These are phyloP conservation scores for Heterodera schachtii DNA, from an alignment of 1,140 invertebrate species.

Conservation along the genomic window DNA sequence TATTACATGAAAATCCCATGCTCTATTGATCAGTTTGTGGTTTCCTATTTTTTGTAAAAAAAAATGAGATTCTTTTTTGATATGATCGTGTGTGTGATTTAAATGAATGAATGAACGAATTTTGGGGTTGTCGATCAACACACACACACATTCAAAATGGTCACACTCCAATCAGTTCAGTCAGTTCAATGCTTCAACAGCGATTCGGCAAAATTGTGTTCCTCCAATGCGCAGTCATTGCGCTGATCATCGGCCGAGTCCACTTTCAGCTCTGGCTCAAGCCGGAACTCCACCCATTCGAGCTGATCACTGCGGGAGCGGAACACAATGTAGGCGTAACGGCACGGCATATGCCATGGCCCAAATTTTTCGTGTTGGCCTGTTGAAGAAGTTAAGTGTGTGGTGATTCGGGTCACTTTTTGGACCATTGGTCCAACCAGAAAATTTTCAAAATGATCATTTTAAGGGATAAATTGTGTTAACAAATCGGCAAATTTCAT, in stretches of 20 bases:
- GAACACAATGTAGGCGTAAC: constrained; percentile 26
- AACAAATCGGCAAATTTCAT: too few relatives aligned
- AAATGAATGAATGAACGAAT: neutral
- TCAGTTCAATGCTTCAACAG: neutral
- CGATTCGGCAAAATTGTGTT: constrained; percentile 20
- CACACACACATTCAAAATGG: neutral
- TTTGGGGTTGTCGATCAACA: too few relatives aligned
- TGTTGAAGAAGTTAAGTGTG: neutral
- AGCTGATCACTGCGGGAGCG: neutral
- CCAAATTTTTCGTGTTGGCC: constrained; percentile 10
- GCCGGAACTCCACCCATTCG: constrained; percentile 23
- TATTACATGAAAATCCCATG: too few relatives aligned
- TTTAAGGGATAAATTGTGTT: too few relatives aligned
- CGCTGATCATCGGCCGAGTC: constrained; percentile 6
- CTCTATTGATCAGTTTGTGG: too few relatives aligned
- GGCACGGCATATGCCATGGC: constrained; percentile 18
- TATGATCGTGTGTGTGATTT: too few relatives aligned
- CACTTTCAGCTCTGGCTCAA: neutral
- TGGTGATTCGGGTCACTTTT: too few relatives aligned
- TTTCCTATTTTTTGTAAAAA: too few relatives aligned
- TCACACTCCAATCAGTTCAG: neutral
- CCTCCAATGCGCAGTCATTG: constrained; percentile 9
- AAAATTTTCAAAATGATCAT: too few relatives aligned
- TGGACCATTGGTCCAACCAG: too few relatives aligned
- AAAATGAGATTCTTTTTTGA: too few relatives aligned